These are phyloP conservation scores for Aspidapion aeneum DNA, from an alignment of 2,888 invertebrate species.

Conservation along the genomic window DNA sequence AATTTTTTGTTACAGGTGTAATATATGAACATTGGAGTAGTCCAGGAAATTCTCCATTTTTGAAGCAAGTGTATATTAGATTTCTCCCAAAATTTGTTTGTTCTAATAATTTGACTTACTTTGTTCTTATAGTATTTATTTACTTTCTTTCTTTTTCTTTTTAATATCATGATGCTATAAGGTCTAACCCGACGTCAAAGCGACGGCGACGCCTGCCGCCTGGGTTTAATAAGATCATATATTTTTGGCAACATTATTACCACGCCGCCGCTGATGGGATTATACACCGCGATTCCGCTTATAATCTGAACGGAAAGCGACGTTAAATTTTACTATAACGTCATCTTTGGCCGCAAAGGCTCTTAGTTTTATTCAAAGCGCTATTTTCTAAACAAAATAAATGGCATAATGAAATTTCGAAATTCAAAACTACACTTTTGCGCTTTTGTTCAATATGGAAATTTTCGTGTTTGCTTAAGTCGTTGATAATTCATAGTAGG, in stretches of 20 bases:
- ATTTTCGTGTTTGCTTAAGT: too few relatives aligned
- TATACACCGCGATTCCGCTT: not conserved
- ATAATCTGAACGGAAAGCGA: not conserved
- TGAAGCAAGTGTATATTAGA: too few relatives aligned
- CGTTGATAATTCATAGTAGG: too few relatives aligned
- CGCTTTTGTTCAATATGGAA: too few relatives aligned
- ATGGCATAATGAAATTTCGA: too few relatives aligned
- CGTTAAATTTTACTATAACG: not conserved
- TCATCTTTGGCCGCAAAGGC: not conserved
- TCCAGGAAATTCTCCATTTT: too few relatives aligned
- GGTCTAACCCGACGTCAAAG: not conserved
- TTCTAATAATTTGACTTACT: too few relatives aligned
- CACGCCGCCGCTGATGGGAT: constrained; percentile 1
- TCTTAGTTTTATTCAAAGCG: not conserved
- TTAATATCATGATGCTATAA: not conserved
- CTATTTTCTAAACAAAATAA: not conserved
- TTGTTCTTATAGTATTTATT: too few relatives aligned
- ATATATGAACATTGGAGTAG: too few relatives aligned
- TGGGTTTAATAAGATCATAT: constrained; percentile 18
- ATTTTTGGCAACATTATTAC: constrained; percentile 9
- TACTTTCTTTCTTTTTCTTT: not conserved
- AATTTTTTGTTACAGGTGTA: too few relatives aligned
- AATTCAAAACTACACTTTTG: too few relatives aligned
- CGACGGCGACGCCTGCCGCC: not conserved
- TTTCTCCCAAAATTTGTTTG: too few relatives aligned